phyloP scores from a whole-genome alignment of 2,113 vertebrate genomes.

The Seriola dumerili region DNA sequence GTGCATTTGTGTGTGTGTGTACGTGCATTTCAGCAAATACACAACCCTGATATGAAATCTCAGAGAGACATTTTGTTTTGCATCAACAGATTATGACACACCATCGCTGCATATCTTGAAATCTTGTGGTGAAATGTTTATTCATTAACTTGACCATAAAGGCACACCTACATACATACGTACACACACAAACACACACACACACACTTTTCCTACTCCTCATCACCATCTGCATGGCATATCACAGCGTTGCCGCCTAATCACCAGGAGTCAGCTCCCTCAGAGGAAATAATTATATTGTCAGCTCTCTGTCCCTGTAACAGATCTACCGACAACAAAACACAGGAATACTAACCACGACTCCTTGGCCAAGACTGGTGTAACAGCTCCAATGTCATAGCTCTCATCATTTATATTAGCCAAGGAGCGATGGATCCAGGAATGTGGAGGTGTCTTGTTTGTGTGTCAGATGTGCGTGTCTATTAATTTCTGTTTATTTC shows the following conservation, averaged over 20 bases:
- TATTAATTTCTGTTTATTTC: constrained; percentile 39
- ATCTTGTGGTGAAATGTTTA: constrained; percentile 62
- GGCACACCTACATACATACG: not conserved
- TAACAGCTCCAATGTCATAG: constrained; percentile 34
- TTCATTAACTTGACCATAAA: constrained; percentile 65
- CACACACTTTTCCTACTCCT: constrained; percentile 4
- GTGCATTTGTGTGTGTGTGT: constrained; percentile 19
- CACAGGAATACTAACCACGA: constrained; percentile 62
- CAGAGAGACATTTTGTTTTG: constrained; percentile 62
- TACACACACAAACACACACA: constrained; percentile 12
- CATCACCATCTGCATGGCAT: constrained; percentile 61
- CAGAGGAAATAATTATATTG: constrained; percentile 69
- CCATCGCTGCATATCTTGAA: constrained; percentile 14
- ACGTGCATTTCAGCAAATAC: not conserved
- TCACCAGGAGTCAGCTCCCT: constrained; percentile 67
- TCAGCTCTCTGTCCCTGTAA: constrained; percentile 70
- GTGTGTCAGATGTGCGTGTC: not conserved
- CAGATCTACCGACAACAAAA: constrained; percentile 60
- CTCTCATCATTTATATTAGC: constrained; percentile 31
- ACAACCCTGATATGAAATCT: constrained; percentile 46
- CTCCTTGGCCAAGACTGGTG: constrained; percentile 32
- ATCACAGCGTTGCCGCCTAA: constrained; percentile 63
- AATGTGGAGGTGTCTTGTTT: not conserved
- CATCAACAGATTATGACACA: constrained; percentile 68
- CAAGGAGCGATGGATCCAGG: constrained; percentile 26